These are phyloP conservation scores for Psittacula echo DNA, from an alignment of 2,797 vertebrate species.

Conservation along the genomic window DNA sequence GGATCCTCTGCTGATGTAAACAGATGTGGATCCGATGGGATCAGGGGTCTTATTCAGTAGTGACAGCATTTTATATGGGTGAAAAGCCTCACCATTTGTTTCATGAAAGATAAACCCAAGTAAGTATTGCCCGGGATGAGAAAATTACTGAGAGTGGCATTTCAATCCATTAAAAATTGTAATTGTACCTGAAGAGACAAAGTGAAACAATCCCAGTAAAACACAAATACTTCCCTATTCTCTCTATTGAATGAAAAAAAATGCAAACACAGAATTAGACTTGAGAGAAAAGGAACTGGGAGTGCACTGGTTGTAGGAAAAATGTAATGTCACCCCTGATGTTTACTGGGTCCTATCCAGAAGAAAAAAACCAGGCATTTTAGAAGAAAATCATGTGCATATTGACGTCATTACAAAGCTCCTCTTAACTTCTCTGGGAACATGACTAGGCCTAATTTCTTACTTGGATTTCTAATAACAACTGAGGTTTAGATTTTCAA, in stretches of 20 bases:
- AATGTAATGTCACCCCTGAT: neutral
- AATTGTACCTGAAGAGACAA: neutral
- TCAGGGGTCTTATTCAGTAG: neutral
- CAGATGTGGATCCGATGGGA: neutral
- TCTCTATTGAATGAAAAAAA: neutral
- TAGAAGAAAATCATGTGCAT: neutral
- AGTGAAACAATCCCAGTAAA: conserved; percentile 1
- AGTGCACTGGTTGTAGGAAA: neutral
- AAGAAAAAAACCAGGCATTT: neutral
- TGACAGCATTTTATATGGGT: neutral
- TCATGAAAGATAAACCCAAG: neutral
- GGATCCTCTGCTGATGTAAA: neutral
- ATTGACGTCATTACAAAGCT: neutral
- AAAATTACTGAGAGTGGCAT: neutral
- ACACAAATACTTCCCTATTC: neutral
- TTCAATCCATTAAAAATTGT: neutral
- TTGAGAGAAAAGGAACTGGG: neutral
- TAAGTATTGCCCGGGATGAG: neutral
- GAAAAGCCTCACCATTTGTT: neutral
- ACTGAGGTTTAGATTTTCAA: conserved; percentile 25
- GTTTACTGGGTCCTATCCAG: neutral
- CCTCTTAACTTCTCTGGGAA: neutral
- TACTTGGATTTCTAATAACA: conserved; percentile 14
- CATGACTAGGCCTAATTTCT: conserved; percentile 1
- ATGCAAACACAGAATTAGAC: neutral